Base-by-base conservation (phyloP, 2,888 invertebrate genomes). In the Trachelus iudaicus region DNA sequence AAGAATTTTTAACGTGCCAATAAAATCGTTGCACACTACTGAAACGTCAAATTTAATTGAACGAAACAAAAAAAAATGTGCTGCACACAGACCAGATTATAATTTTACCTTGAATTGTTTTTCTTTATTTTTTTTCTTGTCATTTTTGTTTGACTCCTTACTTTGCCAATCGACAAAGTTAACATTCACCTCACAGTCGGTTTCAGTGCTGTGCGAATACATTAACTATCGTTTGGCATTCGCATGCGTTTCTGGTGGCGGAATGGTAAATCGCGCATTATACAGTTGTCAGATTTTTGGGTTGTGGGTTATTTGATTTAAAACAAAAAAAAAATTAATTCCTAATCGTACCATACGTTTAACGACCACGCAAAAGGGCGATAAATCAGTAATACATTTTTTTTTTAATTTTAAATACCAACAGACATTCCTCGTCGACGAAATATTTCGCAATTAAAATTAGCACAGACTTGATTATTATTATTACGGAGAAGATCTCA, bases 221-320 rank as follows among this genome's bases (percentile, higher is more conserved):
- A 69, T 69, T n/a, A 69, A 69, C 69, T 30, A 15, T 69, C 33
- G 69, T 69, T 69, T 69, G 40, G 69, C 69, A 69, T 31, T 69
- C 69, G 69, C 69, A 69, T 69, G 69, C n/a, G 69, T 69, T 69
- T 40, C 9, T 69, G 69, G 69, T 69, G 69, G 69, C 69, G 69
- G 69, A 30, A 69, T 30, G 33, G 69, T 69, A 69, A 69, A 69
- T 69, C 33, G 69, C 69, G 69, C 33, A 30, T 40, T 40, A 40
- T 4, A 40, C 0, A 13, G 40, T 15, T 40, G 15, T 40, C 40
- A 15, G 40, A 40, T 40, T 40, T 40, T 13, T 40, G 40, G 40
- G 15, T 40, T 40, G 40, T 15, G 40, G 40, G 15, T 4, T 40
- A 15, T 40, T 40, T 6, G 15, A 40, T 40, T 35, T 4, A 40